Percentiles rank a stretch among this genome's conserved stretches.
phyloP scores from a whole-genome alignment of 92 coral and sea anemone genomes.

The Palythoa grandiflora region DNA sequence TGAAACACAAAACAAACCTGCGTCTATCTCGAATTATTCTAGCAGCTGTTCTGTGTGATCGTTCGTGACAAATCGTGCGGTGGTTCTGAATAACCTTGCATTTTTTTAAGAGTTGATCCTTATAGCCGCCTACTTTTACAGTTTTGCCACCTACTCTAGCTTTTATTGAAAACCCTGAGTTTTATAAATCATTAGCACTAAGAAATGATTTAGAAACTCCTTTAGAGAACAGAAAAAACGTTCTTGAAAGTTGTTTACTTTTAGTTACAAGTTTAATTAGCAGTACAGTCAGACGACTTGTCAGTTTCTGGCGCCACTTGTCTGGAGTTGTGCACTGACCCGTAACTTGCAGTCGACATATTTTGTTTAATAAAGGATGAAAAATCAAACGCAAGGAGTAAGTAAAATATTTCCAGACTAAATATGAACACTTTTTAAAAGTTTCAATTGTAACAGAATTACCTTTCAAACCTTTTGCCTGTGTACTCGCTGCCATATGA shows the following conservation, averaged over 20 bases:
- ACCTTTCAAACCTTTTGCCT: background rate
- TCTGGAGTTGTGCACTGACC: slow-evolving; percentile 30
- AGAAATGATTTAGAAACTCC: slow-evolving; percentile 17
- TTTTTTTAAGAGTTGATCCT: too few species aligned
- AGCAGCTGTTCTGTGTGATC: too few species aligned
- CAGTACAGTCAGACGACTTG: slow-evolving; percentile 21
- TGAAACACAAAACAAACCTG: too few species aligned
- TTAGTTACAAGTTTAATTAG: slow-evolving; percentile 4
- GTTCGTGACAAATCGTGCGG: too few species aligned
- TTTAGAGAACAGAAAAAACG: slow-evolving; percentile 1
- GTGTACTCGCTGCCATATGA: slow-evolving; percentile 6
- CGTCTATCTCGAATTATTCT: too few species aligned
- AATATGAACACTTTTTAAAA: slow-evolving; percentile 10
- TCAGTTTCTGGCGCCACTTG: background rate
- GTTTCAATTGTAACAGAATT: background rate
- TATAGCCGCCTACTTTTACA: too few species aligned
- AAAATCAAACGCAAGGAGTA: slow-evolving; percentile 7
- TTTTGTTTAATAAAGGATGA: background rate
- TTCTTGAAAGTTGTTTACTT: slow-evolving; percentile 18
- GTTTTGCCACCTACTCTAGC: too few species aligned
- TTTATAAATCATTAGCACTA: background rate
- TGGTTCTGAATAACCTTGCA: too few species aligned
- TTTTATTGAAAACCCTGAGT: too few species aligned
- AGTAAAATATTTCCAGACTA: slow-evolving; percentile 20
- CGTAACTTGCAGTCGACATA: slow-evolving; percentile 15